Conservation (phyloP, 1,140 invertebrate species). For the Sminthurides bifidus region DNA sequence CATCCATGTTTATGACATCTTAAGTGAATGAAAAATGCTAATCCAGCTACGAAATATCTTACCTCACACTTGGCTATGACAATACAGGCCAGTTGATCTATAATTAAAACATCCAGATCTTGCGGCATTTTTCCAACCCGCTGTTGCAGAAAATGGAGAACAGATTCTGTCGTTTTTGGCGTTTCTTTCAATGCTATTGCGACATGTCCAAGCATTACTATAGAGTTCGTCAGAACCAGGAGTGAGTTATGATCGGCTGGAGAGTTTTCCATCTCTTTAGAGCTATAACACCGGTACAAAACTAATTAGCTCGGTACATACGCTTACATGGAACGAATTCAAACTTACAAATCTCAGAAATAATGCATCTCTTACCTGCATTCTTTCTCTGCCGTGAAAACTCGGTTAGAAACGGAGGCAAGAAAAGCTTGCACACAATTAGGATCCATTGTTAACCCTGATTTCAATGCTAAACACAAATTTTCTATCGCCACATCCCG, state of each 20-base stretch:
- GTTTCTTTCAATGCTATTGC: slow-evolving; percentile 87
- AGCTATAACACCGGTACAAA: not conserved
- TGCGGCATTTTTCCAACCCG: slow-evolving; percentile 80
- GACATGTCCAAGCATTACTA: slow-evolving; percentile 92
- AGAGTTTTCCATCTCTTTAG: not conserved
- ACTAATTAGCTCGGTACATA: not conserved
- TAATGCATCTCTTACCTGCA: slow-evolving; percentile 14
- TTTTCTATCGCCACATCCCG: slow-evolving; percentile 92
- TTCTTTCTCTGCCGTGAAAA: slow-evolving; percentile 74
- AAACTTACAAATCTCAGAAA: not conserved
- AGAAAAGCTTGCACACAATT: slow-evolving; percentile 88
- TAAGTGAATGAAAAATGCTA: not conserved
- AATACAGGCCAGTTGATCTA: slow-evolving; percentile 95
- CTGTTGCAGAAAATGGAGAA: slow-evolving; percentile 93
- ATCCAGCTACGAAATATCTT: slow-evolving; percentile 16
- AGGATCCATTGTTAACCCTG: slow-evolving; percentile 71
- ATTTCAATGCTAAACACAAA: slow-evolving; percentile 80
- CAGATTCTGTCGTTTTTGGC: slow-evolving; percentile 83
- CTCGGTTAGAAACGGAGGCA: slow-evolving; percentile 81
- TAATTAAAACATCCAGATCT: slow-evolving; percentile 76
- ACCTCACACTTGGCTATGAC: slow-evolving; percentile 78
- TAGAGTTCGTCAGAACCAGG: slow-evolving; percentile 88
- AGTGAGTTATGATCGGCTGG: slow-evolving; percentile 48
- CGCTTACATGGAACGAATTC: not conserved
- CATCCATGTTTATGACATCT: not conserved